Evolutionary conservation across 2,888 invertebrate species (phyloP).

Genomic region (Erebia palarica): DNA sequence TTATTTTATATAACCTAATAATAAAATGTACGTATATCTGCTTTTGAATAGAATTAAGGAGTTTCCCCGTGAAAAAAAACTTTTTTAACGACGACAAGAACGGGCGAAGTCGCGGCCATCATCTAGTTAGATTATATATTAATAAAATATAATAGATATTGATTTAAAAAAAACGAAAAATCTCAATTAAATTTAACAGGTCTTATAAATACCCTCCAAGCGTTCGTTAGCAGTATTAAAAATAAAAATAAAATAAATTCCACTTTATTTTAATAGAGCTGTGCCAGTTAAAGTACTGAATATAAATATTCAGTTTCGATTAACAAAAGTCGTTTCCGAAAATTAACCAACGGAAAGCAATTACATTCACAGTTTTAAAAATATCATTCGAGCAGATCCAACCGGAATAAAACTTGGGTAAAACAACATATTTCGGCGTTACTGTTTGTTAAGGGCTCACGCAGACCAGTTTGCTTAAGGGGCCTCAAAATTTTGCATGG

Average conservation of each 20-base stretch:
- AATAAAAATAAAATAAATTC: constrained; percentile 15
- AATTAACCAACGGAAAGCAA: constrained; percentile 26
- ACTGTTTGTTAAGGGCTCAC: constrained; percentile 19
- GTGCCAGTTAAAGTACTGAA: constrained; percentile 8
- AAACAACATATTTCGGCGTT: constrained; percentile 16
- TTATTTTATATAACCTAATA: too few relatives aligned
- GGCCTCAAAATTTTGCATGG: too few relatives aligned
- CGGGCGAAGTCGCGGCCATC: too few relatives aligned
- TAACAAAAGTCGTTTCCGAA: constrained; percentile 22
- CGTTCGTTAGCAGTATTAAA: constrained; percentile 8
- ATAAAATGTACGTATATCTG: too few relatives aligned
- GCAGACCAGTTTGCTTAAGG: constrained; percentile 2
- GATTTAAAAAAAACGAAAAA: background rate
- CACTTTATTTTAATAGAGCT: constrained; percentile 18
- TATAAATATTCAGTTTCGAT: constrained; percentile 26
- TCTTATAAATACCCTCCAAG: background rate
- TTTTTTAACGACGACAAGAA: too few relatives aligned
- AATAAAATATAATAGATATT: too few relatives aligned
- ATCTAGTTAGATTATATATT: too few relatives aligned
- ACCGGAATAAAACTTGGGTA: constrained; percentile 7
- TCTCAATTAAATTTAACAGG: background rate
- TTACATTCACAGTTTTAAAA: constrained; percentile 25
- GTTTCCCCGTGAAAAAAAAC: too few relatives aligned
- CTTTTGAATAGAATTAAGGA: too few relatives aligned
- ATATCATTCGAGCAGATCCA: constrained; percentile 5